phyloP scores from a whole-genome alignment of 64 coral and sea anemone genomes.

The Dendrophyllia cribrosa region DNA sequence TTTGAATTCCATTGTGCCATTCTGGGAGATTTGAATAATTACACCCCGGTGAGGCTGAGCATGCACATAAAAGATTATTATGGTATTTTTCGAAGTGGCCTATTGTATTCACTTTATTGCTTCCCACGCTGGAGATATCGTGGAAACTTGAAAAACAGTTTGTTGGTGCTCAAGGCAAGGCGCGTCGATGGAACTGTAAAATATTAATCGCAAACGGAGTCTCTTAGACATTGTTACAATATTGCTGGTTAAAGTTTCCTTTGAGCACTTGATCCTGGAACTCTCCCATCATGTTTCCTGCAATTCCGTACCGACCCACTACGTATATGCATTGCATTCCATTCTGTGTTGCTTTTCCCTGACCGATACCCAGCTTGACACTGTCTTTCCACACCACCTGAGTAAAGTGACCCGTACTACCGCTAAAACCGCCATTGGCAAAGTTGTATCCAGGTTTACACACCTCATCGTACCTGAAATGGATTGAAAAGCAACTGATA shows the following conservation, averaged over 20 bases:
- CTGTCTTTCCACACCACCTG: conserved; percentile 70
- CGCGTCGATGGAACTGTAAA: too few relatives aligned
- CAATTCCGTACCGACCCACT: conserved; percentile 47
- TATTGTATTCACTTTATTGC: too few relatives aligned
- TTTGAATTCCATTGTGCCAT: too few relatives aligned
- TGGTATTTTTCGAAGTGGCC: too few relatives aligned
- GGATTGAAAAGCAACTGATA: background rate
- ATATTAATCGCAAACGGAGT: background rate
- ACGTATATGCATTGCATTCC: conserved; percentile 69
- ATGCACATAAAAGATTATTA: too few relatives aligned
- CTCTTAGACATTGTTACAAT: conserved; percentile 57
- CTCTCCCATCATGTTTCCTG: conserved; percentile 52
- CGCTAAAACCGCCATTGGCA: conserved; percentile 33
- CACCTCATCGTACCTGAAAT: conserved; percentile 63
- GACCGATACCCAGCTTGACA: conserved; percentile 43
- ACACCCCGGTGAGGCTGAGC: too few relatives aligned
- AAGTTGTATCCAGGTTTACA: conserved; percentile 60
- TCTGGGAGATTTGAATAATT: too few relatives aligned
- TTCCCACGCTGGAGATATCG: too few relatives aligned
- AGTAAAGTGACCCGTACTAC: conserved; percentile 56
- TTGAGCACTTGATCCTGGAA: conserved; percentile 52
- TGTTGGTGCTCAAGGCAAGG: too few relatives aligned
- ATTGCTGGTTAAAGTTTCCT: conserved; percentile 45
- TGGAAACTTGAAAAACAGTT: too few relatives aligned
- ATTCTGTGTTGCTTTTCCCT: conserved; percentile 34